Evolutionary conservation across 1,140 invertebrate species (phyloP).

Genomic region (Sitophilus oryzae): DNA sequence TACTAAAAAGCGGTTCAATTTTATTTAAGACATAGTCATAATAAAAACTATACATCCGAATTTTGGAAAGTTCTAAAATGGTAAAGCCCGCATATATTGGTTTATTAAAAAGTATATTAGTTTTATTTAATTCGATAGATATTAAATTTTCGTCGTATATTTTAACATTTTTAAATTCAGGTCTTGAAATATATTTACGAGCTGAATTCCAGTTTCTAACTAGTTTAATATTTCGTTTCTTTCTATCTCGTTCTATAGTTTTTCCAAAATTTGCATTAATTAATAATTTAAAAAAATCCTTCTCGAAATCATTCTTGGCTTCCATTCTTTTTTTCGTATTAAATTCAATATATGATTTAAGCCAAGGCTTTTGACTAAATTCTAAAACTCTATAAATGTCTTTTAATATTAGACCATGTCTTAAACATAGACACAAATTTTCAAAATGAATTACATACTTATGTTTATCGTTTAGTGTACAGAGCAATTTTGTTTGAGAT

Average conservation of each 20-base stretch:
- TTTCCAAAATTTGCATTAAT: conserved; percentile 47
- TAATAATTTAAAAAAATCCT: conserved; percentile 45
- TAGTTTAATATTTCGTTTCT: conserved; percentile 39
- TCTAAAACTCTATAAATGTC: no score
- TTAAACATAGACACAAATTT: no score
- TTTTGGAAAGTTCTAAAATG: conserved; percentile 42
- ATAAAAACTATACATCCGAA: conserved; percentile 30
- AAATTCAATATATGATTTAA: no score
- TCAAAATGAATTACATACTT: no score
- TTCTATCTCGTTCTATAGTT: conserved; percentile 45
- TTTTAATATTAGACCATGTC: no score
- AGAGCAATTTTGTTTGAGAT: no score
- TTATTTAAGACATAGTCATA: conserved; percentile 28
- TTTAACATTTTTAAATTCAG: not conserved
- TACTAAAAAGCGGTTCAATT: conserved; percentile 19
- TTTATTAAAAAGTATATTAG: conserved; percentile 41
- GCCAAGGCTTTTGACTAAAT: no score
- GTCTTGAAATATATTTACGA: conserved; percentile 10
- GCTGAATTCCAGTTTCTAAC: conserved; percentile 10
- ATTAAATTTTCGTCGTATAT: conserved; percentile 5
- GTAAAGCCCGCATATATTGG: conserved; percentile 43
- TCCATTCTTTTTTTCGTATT: no score
- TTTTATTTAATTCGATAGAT: conserved; percentile 31
- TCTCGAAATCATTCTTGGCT: no score
- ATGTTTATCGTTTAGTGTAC: no score